Evolutionary conservation across 2,797 vertebrate species (phyloP).

Genomic region (Geotrypetes seraphini): DNA sequence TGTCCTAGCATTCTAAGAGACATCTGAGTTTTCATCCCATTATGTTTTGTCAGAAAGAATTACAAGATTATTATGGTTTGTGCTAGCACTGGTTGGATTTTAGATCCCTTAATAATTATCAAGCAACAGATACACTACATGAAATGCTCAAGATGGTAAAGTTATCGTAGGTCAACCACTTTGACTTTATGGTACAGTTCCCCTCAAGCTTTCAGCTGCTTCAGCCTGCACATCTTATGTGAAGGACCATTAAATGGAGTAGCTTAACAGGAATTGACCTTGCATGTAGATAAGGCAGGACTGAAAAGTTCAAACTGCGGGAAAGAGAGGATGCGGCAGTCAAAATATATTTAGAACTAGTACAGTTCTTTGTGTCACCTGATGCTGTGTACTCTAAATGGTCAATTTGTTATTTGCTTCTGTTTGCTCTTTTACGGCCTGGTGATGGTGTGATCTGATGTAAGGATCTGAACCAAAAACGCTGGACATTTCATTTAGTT

Average conservation of each 20-base stretch:
- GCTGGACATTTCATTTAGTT: conserved; percentile 10
- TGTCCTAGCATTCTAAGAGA: too few species aligned
- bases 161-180: not conserved
- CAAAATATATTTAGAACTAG: fast-evolving
- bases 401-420: not conserved
- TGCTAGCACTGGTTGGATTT: too few species aligned
- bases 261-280: not conserved
- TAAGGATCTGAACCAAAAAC: conserved; percentile 1
- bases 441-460: not conserved
- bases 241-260: fast-evolving
- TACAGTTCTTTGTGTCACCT: not conserved
- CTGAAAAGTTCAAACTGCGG: not conserved
- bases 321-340: not conserved
- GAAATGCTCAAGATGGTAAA: not conserved
- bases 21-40: too few species aligned
- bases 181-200: not conserved
- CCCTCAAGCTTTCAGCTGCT: not conserved
- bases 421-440: not conserved
- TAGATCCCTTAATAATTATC: not conserved
- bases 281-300: not conserved
- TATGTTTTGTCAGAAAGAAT: too few species aligned
- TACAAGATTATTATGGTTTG: not conserved
- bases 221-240: not conserved
- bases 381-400: not conserved
- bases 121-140: not conserved